These are phyloP conservation scores for Sipunculus nudus DNA, from an alignment of 2,888 invertebrate species.

Conservation along the genomic window DNA sequence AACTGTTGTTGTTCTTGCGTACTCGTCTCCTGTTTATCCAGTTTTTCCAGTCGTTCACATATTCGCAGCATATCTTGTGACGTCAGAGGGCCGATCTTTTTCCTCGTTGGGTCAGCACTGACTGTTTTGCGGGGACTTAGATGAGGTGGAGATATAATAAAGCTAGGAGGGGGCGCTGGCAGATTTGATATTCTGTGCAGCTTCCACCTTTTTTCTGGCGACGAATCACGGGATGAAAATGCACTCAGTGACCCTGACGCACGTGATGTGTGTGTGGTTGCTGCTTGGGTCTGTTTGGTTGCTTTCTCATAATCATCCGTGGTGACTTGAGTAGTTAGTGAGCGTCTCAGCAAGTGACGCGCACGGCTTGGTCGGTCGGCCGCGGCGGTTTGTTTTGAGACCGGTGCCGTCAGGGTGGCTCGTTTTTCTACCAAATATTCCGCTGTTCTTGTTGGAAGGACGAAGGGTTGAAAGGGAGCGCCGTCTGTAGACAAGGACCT, in stretches of 20 bases:
- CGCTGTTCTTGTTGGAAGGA: no score
- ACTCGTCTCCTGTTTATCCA: slow-evolving; percentile 18
- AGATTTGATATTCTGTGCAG: slow-evolving; percentile 43
- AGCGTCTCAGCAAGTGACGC: neutral
- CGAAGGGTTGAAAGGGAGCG: no score
- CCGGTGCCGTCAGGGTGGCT: no score
- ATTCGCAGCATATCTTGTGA: slow-evolving; percentile 26
- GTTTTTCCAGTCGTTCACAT: slow-evolving; percentile 36
- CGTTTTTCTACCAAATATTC: no score
- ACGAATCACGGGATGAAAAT: slow-evolving; percentile 43
- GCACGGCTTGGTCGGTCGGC: slow-evolving; percentile 6
- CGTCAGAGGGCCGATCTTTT: slow-evolving; percentile 3
- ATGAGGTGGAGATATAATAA: slow-evolving; percentile 52
- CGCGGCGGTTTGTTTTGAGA: no score
- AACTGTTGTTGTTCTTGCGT: neutral
- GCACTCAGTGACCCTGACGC: slow-evolving; percentile 51
- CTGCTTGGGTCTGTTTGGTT: neutral
- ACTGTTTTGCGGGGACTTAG: no score
- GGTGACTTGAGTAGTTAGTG: no score
- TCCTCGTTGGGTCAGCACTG: no score
- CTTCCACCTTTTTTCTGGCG: slow-evolving; percentile 36
- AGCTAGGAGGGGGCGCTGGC: slow-evolving; percentile 55
- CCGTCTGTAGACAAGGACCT: no score
- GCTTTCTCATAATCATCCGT: neutral
- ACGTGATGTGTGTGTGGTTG: slow-evolving; percentile 34